Percentiles rank a stretch among this genome's conserved stretches.
Conservation (phyloP, 2,113 vertebrate species). For the Cheirogaleus medius region DNA sequence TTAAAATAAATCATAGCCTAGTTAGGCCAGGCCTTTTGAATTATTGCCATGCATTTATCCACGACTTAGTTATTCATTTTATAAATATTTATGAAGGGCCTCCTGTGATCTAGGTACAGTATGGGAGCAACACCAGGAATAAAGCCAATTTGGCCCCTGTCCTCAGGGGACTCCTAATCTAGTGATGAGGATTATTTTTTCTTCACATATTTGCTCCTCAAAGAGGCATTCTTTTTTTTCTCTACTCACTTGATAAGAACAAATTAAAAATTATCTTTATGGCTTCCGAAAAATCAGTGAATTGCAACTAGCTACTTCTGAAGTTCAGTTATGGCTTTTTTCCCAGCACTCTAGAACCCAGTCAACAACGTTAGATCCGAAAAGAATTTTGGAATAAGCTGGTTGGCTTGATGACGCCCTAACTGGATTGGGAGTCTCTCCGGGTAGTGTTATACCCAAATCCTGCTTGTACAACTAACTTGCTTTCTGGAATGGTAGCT, state of each 20-base stretch:
- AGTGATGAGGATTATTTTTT: neutral
- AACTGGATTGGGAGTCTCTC: neutral
- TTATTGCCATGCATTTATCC: conserved; percentile 6
- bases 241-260: neutral
- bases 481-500: conserved; percentile 5
- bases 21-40: neutral
- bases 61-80: conserved; percentile 3
- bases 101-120: neutral
- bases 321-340: neutral
- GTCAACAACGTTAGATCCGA: neutral
- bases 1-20: conserved; percentile 57
- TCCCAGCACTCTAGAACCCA: neutral
- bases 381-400: conserved; percentile 13
- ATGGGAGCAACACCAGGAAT: neutral
- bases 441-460: neutral
- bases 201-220: neutral
- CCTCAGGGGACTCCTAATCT: neutral
- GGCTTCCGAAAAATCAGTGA: neutral
- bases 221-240: neutral
- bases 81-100: conserved; percentile 14
- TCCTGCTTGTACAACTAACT: neutral
- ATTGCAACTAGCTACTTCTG: neutral
- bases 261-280: neutral
- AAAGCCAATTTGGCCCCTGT: neutral
- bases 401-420: neutral